Percentiles rank a stretch among this genome's conserved stretches.
These are phyloP conservation scores for Plebejus anna DNA, from an alignment of 2,888 invertebrate species.

Conservation along the genomic window DNA sequence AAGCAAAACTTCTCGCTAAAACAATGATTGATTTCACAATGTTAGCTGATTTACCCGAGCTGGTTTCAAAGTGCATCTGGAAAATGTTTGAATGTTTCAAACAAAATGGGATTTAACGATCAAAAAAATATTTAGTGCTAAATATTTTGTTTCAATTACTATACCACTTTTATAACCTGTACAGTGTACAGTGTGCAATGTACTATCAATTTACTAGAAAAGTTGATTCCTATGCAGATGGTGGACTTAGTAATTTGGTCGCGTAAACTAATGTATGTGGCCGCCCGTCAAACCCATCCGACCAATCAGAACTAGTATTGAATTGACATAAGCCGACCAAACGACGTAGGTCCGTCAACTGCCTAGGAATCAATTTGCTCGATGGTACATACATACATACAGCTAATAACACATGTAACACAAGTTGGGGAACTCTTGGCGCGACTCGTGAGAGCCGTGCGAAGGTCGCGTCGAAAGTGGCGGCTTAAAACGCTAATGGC, in stretches of 20 bases:
- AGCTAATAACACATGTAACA: neutral
- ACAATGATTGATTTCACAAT: too few relatives aligned
- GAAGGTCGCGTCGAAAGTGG: slow-evolving; percentile 5
- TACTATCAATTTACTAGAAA: too few relatives aligned
- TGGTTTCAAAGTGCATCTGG: too few relatives aligned
- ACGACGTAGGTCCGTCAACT: too few relatives aligned
- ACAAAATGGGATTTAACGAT: neutral
- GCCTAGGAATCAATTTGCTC: too few relatives aligned
- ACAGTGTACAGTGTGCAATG: neutral
- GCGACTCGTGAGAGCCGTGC: neutral
- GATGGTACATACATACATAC: neutral
- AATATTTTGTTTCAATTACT: neutral
- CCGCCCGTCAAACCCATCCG: too few relatives aligned
- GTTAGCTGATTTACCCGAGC: neutral
- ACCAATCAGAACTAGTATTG: too few relatives aligned
- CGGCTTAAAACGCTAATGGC: neutral
- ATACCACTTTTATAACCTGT: neutral
- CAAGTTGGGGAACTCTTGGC: neutral
- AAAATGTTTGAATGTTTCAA: neutral
- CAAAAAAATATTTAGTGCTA: neutral
- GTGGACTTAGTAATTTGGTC: too few relatives aligned
- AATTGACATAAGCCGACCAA: too few relatives aligned
- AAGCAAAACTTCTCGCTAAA: too few relatives aligned
- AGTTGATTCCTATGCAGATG: too few relatives aligned
- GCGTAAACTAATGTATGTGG: too few relatives aligned